phyloP scores from a whole-genome alignment of 2,797 vertebrate species.

The Enteromius radiatus region DNA sequence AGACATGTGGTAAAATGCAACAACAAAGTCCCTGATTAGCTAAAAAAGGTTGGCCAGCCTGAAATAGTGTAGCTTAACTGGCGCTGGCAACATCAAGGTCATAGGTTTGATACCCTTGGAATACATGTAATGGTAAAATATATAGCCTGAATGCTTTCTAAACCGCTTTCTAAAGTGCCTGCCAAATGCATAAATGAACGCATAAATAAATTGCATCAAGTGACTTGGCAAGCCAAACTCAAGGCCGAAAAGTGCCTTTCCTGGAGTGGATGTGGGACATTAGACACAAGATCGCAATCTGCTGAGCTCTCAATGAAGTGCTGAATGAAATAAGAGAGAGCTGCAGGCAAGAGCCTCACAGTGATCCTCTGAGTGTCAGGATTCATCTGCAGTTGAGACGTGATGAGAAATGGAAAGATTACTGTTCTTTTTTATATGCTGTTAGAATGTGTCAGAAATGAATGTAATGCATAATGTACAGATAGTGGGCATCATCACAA shows the following conservation, averaged over 20 bases:
- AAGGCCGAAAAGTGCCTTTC: conserved; percentile 14
- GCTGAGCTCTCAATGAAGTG: conserved; percentile 44
- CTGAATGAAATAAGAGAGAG: conserved; percentile 49
- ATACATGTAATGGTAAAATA: conserved; percentile 8
- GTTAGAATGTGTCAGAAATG: neutral
- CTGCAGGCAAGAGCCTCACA: conserved; percentile 27
- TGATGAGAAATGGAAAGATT: neutral
- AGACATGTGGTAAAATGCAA: conserved; percentile 37
- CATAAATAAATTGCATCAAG: conserved; percentile 17
- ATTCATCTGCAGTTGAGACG: conserved; percentile 10
- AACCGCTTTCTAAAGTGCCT: neutral
- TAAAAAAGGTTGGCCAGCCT: neutral
- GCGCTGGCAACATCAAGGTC: neutral
- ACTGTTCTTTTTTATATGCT: neutral
- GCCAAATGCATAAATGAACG: neutral
- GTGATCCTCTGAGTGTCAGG: conserved; percentile 30
- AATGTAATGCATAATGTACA: neutral
- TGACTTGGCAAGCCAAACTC: conserved; percentile 17
- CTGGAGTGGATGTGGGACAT: conserved; percentile 41
- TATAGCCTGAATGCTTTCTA: conserved; percentile 10
- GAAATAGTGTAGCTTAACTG: neutral
- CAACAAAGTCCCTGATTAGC: neutral
- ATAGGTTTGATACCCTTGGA: neutral
- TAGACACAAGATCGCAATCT: conserved; percentile 50
- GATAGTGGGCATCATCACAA: neutral